Base-by-base conservation (phyloP, 1,140 invertebrate species). In the Hesperophylax magnus region DNA sequence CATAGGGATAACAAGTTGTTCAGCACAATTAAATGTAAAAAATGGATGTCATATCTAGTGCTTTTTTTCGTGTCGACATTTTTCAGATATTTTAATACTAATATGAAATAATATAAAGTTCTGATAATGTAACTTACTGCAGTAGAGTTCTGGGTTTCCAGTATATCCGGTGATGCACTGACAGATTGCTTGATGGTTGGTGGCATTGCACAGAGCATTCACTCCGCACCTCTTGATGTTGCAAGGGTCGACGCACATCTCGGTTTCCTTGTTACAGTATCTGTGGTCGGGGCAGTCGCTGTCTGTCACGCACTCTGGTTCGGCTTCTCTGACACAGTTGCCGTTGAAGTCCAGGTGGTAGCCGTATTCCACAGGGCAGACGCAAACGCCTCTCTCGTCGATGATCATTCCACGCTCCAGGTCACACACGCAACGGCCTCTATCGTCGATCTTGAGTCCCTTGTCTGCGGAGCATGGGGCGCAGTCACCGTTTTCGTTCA, bases 341-440 rank as follows among this genome's bases (percentile, higher is more conserved):
- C 94, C 94, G 72, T 91, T 87, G 0, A 86, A 83, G 47, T 94
- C 93, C 0, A 95, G 87, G 20, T 88, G 88, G 84, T 95, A 96
- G 34, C 95, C 95, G 81, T 93, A 91, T 77, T 94, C 92, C 1
- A 89, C 89, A 2, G 94, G 94, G 86, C 95, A 96, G 6, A 94
- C 92, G 86, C 97, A 98, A 76, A 92, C 92, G n/a, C 94, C 94
- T 20, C 93, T 90, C 60, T 94, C 94, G 78, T 95, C 94, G 39
- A 94, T 92, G 14, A 94, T 93, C 84, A 95, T 92, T 22, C 95
- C 95, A 78, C 93, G 92, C 75, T 94, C 93, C 6, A 95, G 85
- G 53, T 94, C 95, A 85, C 96, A 97, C 0, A 96, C 93, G 84
- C 96, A 97, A 18, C 93, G 92, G 8, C 96, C 96, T 63, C 93